Conservation (phyloP, 1,140 invertebrate genomes). For the Pogonomyrmex barbatus region DNA sequence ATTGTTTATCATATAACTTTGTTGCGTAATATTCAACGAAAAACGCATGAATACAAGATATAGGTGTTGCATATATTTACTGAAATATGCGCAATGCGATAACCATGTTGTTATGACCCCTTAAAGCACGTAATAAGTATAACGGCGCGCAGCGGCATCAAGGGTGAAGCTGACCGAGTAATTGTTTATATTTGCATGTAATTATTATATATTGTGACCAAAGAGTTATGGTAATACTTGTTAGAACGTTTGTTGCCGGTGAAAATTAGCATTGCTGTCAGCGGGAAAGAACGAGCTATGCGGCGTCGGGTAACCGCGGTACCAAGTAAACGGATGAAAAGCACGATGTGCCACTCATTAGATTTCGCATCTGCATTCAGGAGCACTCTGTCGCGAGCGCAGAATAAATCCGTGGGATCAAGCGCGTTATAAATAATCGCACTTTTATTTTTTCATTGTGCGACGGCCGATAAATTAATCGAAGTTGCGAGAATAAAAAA, state of each 20-base stretch:
- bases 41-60: neutral
- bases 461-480: conserved; percentile 6
- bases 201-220: conserved; percentile 65
- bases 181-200: conserved; percentile 77
- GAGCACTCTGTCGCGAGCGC: conserved; percentile 31
- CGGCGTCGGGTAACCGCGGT: conserved; percentile 61
- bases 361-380: conserved; percentile 54
- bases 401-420: conserved; percentile 37
- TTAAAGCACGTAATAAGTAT: conserved; percentile 4
- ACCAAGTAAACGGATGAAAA: conserved; percentile 62
- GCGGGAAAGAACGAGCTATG: conserved; percentile 29
- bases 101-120: neutral
- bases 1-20: neutral
- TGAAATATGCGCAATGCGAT: conserved; percentile 11
- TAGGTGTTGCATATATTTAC: neutral
- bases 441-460: neutral
- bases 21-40: neutral
- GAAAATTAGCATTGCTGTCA: conserved; percentile 49
- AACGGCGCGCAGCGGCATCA: neutral
- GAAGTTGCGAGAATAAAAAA: neutral
- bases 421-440: conserved; percentile 20
- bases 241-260: conserved; percentile 54
- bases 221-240: conserved; percentile 71
- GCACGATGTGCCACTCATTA: conserved; percentile 45
- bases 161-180: conserved; percentile 28